Conservation (phyloP, 2,113 vertebrate genomes). For the Leptodactylus fuscus region DNA sequence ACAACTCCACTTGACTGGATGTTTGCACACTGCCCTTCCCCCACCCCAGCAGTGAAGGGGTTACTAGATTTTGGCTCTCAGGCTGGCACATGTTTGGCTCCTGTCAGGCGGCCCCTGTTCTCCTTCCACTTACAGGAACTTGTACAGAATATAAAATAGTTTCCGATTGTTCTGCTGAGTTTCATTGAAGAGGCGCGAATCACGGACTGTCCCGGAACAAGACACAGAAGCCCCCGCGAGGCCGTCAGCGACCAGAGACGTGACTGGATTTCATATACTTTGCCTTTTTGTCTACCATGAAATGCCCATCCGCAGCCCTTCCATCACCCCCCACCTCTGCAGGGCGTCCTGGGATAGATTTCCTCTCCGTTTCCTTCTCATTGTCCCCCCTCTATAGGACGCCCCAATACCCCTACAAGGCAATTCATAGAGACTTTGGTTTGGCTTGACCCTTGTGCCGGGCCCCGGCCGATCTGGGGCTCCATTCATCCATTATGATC, state of each 20-base stretch:
- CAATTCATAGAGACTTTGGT: neutral
- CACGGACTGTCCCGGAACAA: neutral
- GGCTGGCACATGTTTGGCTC: neutral
- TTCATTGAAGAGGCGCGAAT: conserved; percentile 4
- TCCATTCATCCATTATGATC: neutral
- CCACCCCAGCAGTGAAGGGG: neutral
- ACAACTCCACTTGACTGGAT: neutral
- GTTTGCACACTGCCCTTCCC: neutral
- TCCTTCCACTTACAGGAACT: conserved; percentile 12
- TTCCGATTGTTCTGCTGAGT: conserved; percentile 34
- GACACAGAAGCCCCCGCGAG: neutral
- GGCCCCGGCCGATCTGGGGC: no score
- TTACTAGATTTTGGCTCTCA: conserved; percentile 14
- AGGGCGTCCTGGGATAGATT: neutral
- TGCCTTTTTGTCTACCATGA: conserved; percentile 24
- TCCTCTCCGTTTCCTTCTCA: neutral
- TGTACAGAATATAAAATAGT: conserved; percentile 23
- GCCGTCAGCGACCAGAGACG: conserved; percentile 29
- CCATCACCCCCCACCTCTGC: neutral
- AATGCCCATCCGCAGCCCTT: neutral
- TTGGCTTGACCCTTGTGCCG: neutral
- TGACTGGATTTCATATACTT: conserved; percentile 39
- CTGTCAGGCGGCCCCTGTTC: neutral
- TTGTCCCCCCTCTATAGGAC: neutral
- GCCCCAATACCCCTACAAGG: neutral